Conservation (phyloP, 2,797 vertebrate species). For the Hydrocynus forskahlii region DNA sequence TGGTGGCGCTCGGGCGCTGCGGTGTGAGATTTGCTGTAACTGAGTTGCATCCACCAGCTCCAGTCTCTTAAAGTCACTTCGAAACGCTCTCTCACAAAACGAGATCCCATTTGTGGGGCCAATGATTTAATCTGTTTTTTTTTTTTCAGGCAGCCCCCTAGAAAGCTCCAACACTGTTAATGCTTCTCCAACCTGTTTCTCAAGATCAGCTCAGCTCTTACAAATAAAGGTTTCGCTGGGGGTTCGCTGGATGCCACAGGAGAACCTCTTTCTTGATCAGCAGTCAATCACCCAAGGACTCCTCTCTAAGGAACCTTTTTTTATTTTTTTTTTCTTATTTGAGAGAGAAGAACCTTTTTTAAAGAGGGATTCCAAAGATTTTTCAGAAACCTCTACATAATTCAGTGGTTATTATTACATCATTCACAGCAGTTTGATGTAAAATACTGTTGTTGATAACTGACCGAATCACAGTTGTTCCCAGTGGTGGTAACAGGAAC, state of each 20-base stretch:
- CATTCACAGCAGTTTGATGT: too few species aligned
- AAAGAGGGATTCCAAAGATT: too few species aligned
- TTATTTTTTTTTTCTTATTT: too few species aligned
- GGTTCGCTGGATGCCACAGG: background rate
- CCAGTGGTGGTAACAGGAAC: too few species aligned
- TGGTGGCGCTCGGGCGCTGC: background rate
- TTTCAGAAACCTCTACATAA: too few species aligned
- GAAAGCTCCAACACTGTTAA: background rate
- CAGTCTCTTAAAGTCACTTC: background rate
- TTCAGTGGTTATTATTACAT: too few species aligned
- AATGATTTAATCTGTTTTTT: background rate
- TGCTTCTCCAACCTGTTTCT: conserved; percentile 8
- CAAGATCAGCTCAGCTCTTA: conserved; percentile 19
- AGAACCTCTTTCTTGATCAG: background rate
- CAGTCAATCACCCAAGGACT: too few species aligned
- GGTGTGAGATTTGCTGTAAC: background rate
- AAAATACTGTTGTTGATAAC: too few species aligned
- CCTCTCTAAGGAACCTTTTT: background rate
- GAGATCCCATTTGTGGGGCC: background rate
- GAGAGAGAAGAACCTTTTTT: too few species aligned
- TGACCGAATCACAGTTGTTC: too few species aligned
- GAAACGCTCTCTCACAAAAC: background rate
- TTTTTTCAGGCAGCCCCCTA: background rate
- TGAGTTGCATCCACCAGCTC: background rate
- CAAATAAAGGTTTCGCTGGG: background rate